A percentile compares a stretch with the other conserved stretches of the same genome.
These are phyloP conservation scores for Leptarthrus brevirostris DNA, from an alignment of 2,888 invertebrate species.

Conservation along the genomic window DNA sequence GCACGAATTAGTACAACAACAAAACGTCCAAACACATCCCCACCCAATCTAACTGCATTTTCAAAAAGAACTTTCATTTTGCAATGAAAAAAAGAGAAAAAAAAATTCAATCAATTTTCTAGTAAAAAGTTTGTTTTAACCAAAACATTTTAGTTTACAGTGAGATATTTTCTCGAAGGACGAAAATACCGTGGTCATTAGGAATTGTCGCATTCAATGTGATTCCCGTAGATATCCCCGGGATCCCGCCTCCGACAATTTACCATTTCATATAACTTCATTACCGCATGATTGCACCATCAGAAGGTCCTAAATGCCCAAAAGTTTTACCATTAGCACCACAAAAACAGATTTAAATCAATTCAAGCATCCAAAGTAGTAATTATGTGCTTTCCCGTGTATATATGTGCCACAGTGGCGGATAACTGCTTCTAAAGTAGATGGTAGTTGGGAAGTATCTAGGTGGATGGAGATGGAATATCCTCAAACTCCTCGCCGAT, in stretches of 20 bases:
- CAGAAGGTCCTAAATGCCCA: slow-evolving; percentile 50
- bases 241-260: slow-evolving; percentile 29
- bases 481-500: background rate
- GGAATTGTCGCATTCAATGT: slow-evolving; percentile 20
- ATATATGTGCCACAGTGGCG: slow-evolving; percentile 41
- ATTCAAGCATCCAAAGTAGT: slow-evolving; percentile 55
- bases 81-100: background rate
- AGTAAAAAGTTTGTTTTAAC: slow-evolving; percentile 25
- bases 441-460: background rate
- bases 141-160: slow-evolving; percentile 3
- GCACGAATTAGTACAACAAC: no score
- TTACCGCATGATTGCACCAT: slow-evolving; percentile 54
- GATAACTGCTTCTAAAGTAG: slow-evolving; percentile 23
- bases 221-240: background rate
- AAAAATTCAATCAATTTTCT: background rate
- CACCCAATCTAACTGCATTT: background rate
- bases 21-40: no score
- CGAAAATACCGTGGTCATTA: slow-evolving; percentile 24
- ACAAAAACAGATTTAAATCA: slow-evolving; percentile 55
- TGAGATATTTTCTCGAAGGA: background rate
- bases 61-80: background rate
- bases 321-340: slow-evolving; percentile 55
- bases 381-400: slow-evolving; percentile 49
- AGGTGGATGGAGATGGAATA: background rate
- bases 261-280: slow-evolving; percentile 52